Evolutionary conservation across 2,797 vertebrate genomes (phyloP), one percentile per base, ranked within the genome.

Genomic region (Gadopsis bispinosus): DNA sequence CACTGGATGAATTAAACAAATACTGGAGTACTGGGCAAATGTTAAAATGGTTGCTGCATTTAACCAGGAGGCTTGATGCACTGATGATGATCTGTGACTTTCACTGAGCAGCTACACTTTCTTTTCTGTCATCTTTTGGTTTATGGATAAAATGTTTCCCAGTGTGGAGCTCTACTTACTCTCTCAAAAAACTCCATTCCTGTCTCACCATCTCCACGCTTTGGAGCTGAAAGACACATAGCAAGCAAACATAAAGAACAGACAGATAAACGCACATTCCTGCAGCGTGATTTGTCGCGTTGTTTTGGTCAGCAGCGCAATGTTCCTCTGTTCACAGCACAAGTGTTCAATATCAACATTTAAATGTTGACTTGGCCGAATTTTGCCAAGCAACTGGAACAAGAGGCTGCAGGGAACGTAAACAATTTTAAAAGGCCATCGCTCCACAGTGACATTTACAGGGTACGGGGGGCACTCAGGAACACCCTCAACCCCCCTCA

Each of bases 161-260:
- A 8, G 45, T 51, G 39, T 31, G n/a, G 20, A 62, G 12, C 11
- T 73, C 47, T 37, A 89, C 94, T 94, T 87, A 96, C 95, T 80
- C 92, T 93, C 64, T 95, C 87, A 84, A 96, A 96, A 87, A 96
- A 96, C 82, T 95, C 91, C 77, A 95, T 91, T 41, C 95, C 95
- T 11, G 91, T 94, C 74, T 93, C 80, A 10, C 76, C 79, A 6
- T 88, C 84, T 35, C 81, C 90, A 5, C 88, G 81, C 60, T 87
- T 84, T 43, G 93, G 93, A 85, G 89, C 95, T 96, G 83, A 70
- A 92, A 92, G 55, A 88, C 50, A 87, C 22, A 84, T 2, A 50
- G 19, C 26, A 14, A 54, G n/a, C 14, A 37, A 69, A 73, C 48
- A 70, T 9, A 43, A 73, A 69, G 60, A 54, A 59, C 11, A 78